A percentile compares a stretch with the other conserved stretches of the same genome.
Evolutionary conservation across 2,797 vertebrate species (phyloP).

Genomic region (Labroides dimidiatus): DNA sequence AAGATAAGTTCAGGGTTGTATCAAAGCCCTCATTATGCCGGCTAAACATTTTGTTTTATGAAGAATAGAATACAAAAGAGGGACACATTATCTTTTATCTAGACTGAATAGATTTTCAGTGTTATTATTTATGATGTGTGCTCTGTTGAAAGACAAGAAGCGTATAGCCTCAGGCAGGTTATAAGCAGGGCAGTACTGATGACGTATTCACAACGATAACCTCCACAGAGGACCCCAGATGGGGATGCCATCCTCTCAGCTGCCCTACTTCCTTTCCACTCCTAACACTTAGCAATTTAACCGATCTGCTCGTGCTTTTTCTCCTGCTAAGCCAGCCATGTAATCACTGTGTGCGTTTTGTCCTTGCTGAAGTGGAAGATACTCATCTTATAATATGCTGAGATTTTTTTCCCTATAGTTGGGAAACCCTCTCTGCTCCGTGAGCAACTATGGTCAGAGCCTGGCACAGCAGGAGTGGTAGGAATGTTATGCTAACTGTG

Average conservation of each 20-base stretch:
- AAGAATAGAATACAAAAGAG: constrained; percentile 10
- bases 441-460: constrained; percentile 13
- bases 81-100: constrained; percentile 12
- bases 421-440: neutral
- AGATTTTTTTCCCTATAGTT: constrained; percentile 38
- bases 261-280: constrained; percentile 73
- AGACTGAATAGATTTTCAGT: constrained; percentile 20
- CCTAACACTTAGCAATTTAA: constrained; percentile 69
- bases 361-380: constrained; percentile 35
- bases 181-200: constrained; percentile 49
- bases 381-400: constrained; percentile 24
- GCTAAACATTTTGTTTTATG: too few relatives aligned
- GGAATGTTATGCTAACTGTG: constrained; percentile 21
- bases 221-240: constrained; percentile 71
- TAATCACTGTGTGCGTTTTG: constrained; percentile 71
- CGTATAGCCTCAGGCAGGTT: constrained; percentile 33
- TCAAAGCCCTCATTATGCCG: too few relatives aligned
- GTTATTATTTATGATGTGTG: constrained; percentile 49
- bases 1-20: too few relatives aligned
- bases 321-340: constrained; percentile 68
- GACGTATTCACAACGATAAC: constrained; percentile 51
- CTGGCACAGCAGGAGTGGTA: constrained; percentile 1
- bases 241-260: constrained; percentile 66
- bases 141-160: constrained; percentile 26
- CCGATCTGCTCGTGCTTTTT: constrained; percentile 61